Base-by-base conservation (phyloP, 2,888 invertebrate genomes). In the Sthenelais limicola region DNA sequence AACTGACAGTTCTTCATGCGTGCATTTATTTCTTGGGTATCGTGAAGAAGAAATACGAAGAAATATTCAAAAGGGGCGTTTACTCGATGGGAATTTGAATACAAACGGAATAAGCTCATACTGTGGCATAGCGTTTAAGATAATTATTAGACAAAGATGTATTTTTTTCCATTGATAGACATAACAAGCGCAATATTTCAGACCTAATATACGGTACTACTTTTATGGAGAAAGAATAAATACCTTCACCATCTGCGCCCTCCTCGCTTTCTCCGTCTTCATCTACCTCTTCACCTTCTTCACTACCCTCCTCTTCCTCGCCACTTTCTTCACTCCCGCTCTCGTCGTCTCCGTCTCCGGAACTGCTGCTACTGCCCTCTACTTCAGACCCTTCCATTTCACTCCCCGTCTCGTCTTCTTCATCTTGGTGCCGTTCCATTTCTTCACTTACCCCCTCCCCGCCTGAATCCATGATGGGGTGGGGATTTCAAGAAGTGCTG, bases 241-340 rank as follows among this genome's bases (percentile, higher is more conserved):
- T 21, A 52, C 24, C 21, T 21, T 12, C 52, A 18, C 21, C 9
- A 15, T 66, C 38, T 12, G n/a, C 43, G 5, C 26, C 66, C 7
- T 5, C 32, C 26, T n/a, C 26, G 3, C n/a, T 35, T 24, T 32
- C 21, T 24, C 28, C 62, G 21, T 28, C 24, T 21, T 51, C 51
- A 5, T 56, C 28, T 56, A 12, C 58, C 5, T 56, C 30, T 12
- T 56, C 48, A 21, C 12, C 47, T 48, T 62, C 26, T 62, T 9
- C 7, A n/a, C 9, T 26, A n/a, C 18, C 74, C 3, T 72, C 74
- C 21, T 73, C 78, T 12, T 72, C 78, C 21, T 76, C 80, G 1
- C 66, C 72, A 32, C 15, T 24, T 32, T 71, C 75, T 4, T 73
- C 74, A 9, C 73, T 28, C 26, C 30, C 49, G 1, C 24, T 35